Conservation (phyloP, 2,888 invertebrate genomes). For the Lypha dubia region DNA sequence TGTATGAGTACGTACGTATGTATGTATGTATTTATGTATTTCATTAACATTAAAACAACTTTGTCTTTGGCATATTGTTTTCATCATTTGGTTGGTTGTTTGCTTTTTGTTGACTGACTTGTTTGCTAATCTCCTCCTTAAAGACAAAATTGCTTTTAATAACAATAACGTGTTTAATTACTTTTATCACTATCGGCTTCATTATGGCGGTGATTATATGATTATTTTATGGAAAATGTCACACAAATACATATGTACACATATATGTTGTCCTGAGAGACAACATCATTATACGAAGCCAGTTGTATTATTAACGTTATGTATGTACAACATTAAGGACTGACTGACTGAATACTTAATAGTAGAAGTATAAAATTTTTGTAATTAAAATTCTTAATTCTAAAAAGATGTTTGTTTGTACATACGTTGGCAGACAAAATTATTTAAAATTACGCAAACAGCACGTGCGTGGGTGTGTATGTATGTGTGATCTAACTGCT, state of each 20-base stretch:
- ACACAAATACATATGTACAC: conserved; percentile 31
- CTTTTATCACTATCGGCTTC: conserved; percentile 52
- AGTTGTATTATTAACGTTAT: conserved; percentile 33
- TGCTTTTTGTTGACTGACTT: too few species aligned
- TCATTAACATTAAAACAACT: neutral
- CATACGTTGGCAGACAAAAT: conserved; percentile 4
- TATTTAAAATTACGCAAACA: conserved; percentile 26
- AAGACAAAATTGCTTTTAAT: conserved; percentile 54
- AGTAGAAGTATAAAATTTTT: too few species aligned
- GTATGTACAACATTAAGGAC: conserved; percentile 44
- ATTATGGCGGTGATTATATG: conserved; percentile 33
- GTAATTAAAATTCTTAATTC: conserved; percentile 57
- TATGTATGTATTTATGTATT: too few species aligned
- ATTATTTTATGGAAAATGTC: conserved; percentile 51
- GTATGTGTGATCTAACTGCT: neutral
- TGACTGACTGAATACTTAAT: conserved; percentile 40
- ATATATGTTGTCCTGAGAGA: conserved; percentile 33
- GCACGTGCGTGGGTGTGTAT: conserved; percentile 5
- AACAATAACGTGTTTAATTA: conserved; percentile 66
- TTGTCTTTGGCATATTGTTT: conserved; percentile 31
- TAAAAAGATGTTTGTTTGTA: conserved; percentile 27
- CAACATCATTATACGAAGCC: conserved; percentile 36
- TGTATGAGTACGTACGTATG: too few species aligned
- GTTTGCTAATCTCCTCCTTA: conserved; percentile 37
- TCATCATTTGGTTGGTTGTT: neutral